Evolutionary conservation across 2,113 vertebrate species (phyloP).

Genomic region (Brienomyrus longianalis): DNA sequence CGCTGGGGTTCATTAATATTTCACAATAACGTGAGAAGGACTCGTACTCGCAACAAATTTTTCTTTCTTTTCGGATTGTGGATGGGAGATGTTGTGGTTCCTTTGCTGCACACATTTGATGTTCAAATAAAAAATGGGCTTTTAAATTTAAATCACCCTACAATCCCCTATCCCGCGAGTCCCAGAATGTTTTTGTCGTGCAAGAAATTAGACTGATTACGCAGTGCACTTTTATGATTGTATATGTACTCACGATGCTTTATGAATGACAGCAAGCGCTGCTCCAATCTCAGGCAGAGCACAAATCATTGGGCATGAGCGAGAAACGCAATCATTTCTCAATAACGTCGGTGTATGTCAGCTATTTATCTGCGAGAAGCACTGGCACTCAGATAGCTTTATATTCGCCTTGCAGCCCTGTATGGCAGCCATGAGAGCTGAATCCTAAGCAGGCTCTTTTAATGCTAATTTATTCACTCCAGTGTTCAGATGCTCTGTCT

Average conservation of each 20-base stretch:
- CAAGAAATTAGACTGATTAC: neutral
- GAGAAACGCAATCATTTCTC: neutral
- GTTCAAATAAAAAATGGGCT: neutral
- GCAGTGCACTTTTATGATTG: neutral
- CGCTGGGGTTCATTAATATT: neutral
- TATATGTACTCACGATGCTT: neutral
- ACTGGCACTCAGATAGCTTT: neutral
- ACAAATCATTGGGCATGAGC: neutral
- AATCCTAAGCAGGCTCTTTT: neutral
- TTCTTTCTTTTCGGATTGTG: neutral
- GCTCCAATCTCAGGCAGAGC: neutral
- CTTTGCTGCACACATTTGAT: neutral
- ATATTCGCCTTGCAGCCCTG: neutral
- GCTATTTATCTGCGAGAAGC: neutral
- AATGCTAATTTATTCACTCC: conserved; percentile 12
- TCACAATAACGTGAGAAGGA: neutral
- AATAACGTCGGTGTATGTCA: neutral
- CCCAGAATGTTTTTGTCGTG: neutral
- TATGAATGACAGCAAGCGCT: neutral
- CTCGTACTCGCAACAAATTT: neutral
- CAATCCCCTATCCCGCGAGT: neutral
- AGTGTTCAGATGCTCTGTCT: neutral
- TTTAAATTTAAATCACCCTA: neutral
- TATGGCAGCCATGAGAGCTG: neutral
- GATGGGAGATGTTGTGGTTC: neutral